Base-by-base conservation (phyloP, 1,140 invertebrate genomes). In the Caerostris darwini region DNA sequence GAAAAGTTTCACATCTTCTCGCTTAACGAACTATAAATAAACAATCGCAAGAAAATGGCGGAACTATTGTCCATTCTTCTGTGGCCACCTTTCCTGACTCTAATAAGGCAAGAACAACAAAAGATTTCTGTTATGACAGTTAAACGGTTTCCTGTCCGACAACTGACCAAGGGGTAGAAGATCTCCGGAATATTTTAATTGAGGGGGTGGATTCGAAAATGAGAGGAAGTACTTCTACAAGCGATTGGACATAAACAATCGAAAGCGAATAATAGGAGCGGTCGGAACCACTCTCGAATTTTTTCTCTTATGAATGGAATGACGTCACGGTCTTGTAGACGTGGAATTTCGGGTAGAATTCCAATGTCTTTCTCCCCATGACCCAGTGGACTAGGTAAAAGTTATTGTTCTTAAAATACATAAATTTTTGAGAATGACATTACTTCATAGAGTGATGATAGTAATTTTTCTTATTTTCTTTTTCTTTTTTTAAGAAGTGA, bases 61-160 rank as follows among this genome's bases (percentile, higher is more conserved):
- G 19, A 85, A n/a, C 83, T 83, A 93, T 87, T 93, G 92, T 93
- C 92, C 92, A 93, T 93, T 93, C 92, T 93, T 87, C 64, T 87
- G 8, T 58, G 54, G 54, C n/a, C n/a, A 34, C 71, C 90, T 14
- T 77, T 69, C 19, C 6, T 54, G 71, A 90, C 89, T 14, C 7
- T 92, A 92, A 92, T 92, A 83, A 92, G 90, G 54, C 5, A 61
- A 34, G 86, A 34, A 77, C 71, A 92, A 92, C 90, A 92, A 92
- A 92, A 92, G 90, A 83, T n/a, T 19, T 19, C 77, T n/a, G 90
- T 92, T 92, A 92, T 92, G 77, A 92, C 90, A 83, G 90, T 83
- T 92, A 92, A 92, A 83, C 56, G 90, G 89, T 69, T 90, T 90
- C 89, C 90, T 92, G 90, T 83, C 71, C 19, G 85, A 57, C 58